These are phyloP conservation scores for Empis stercorea DNA, from an alignment of 2,888 invertebrate genomes.

Conservation along the genomic window DNA sequence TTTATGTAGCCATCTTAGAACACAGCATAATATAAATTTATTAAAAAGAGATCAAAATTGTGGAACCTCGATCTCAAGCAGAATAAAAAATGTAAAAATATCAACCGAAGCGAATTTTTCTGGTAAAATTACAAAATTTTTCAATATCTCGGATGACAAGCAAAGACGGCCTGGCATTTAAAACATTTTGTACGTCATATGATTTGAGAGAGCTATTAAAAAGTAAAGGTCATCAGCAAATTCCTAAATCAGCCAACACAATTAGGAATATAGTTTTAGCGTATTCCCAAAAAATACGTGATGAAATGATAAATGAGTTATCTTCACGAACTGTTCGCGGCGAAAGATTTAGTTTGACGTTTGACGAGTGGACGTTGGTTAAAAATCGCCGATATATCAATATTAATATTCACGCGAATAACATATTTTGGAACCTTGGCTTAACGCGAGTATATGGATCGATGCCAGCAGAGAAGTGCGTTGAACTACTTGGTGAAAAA, in stretches of 20 bases:
- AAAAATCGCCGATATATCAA: conserved; percentile 3
- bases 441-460: neutral
- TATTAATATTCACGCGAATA: conserved; percentile 1
- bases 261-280: conserved; percentile 1
- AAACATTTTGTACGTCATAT: conserved; percentile 1
- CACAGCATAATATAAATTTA: neutral
- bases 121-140: neutral
- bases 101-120: neutral
- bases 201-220: conserved; percentile 1
- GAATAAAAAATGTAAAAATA: neutral
- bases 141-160: conserved; percentile 1
- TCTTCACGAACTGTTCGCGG: neutral
- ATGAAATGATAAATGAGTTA: neutral
- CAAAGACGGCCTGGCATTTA: neutral
- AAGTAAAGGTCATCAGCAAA: neutral
- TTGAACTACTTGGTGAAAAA: neutral
- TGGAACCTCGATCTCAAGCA: neutral
- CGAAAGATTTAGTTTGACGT: conserved; percentile 3
- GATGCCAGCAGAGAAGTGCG: conserved; percentile 2
- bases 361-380: conserved; percentile 5
- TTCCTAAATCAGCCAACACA: conserved; percentile 1
- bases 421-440: neutral
- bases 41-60: neutral
- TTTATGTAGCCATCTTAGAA: conserved; percentile 2
- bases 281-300: neutral